Evolutionary conservation across 2,113 vertebrate genomes (phyloP), one percentile per base, ranked within the genome.

Genomic region (Polypterus bichir): DNA sequence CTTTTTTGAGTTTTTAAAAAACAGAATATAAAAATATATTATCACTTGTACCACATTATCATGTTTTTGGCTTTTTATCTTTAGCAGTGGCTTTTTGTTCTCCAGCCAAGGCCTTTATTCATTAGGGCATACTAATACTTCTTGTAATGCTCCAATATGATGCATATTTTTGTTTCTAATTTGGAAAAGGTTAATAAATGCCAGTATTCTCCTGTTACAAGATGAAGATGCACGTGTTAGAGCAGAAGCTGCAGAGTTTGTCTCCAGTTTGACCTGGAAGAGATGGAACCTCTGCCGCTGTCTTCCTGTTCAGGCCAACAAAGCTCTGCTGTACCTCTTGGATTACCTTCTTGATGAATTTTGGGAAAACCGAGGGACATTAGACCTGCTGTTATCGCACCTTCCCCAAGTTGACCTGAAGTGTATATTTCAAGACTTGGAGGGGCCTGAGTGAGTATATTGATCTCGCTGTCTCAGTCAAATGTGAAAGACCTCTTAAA

Each of bases 221-320:
- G 92, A 95, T 3, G 88, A 91, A 74, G 86, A 79, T 62, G 82
- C 74, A 10, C 73, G 78, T 59, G 89, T 92, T 59, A 82, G 90
- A 64, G 70, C 71, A 0, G 79, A 82, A 71, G 81, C 80, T 0
- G 79, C 89, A 0, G 53, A 66, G 59, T 95, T 92, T 0, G 71
- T 81, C 65, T 88, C 88, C 54, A 48, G 65, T 49, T 58, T 87
- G 59, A 68, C 59, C 62, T 71, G 64, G n/a, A 48, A 47, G 3
- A 64, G 69, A 44, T 11, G 0, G 56, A 68, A 51, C 6, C 4
- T 4, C 62, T 11, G 6, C 0, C 3, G 7, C 49, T 73, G 66
- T 54, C 5, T 81, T 65, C 60, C 72, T 0, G 67, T 88, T 67
- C 92, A 93, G 60, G 83, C 77, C 58, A 90, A 84, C 10, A 69